Base-by-base conservation (phyloP, 2,113 vertebrate species). In the Platysternon megacephalum region DNA sequence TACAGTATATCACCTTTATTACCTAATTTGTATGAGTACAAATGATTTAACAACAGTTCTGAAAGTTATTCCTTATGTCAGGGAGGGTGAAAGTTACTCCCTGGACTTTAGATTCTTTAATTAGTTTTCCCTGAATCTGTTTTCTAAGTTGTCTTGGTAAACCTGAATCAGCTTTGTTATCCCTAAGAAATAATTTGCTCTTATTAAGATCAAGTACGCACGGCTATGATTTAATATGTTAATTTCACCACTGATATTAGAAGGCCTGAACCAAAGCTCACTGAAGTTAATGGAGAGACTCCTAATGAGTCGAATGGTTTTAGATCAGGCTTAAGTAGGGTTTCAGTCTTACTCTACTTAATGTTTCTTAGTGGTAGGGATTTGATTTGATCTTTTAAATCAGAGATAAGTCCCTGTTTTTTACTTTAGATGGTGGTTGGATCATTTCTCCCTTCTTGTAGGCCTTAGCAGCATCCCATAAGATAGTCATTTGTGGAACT, bases 141-240 rank as follows among this genome's bases (percentile, higher is more conserved):
- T 97, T 97, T 88, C 93, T 95, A 79, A 89, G 87, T 95, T 95
- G 85, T 91, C 53, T 94, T 28, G 29, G 85, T 93, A 76, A 49
- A 91, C 86, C 29, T 65, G 84, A 39, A 94, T 89, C 65, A 81
- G 26, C 89, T 93, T 93, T 97, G 95, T 93, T 97, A 94, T 85
- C 81, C 90, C 56, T 84, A 93, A 96, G 74, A 95, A 97, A 93
- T 95, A 95, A 97, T 95, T 97, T 96, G 74, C 72, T 92, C 92
- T 95, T 96, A 92, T 96, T 92, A 97, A 83, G 87, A 96, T 90
- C 83, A 81, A 95, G n/a, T 91, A 91, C 44, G 93, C 87, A 88
- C 52, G 89, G 95, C 81, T 88, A 86, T 93, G 95, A 95, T 97
- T 93, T 94, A 94, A 68, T 88, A 83, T 12, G 53, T 95, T 96